Evolutionary conservation across 2,113 vertebrate species (phyloP), one percentile per base, ranked within the genome.

Genomic region (Motacilla alba): DNA sequence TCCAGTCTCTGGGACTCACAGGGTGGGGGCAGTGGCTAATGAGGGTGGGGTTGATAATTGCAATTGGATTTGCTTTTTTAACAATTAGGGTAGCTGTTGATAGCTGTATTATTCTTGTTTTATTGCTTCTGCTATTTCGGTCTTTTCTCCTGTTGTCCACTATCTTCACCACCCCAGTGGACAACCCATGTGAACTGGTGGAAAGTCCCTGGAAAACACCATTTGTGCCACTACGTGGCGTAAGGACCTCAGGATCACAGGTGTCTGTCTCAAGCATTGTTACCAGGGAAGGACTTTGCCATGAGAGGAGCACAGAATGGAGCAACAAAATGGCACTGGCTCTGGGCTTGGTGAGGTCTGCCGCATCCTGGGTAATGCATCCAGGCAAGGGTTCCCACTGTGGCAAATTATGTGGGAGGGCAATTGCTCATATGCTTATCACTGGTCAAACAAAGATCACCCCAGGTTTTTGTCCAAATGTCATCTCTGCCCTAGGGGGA

Each of bases 291-390:
- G 26, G 46, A 59, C 8, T 52, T 50, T 76, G 27, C 37, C 47
- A 19, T 10, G 14, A 33, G 12, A 21, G 73, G 37, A 68, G 22
- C 46, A 60, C 9, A 60, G 37, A 60, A 69, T 23, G 18, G 22
- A 60, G 37, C 53, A 52, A 68, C 9, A 52, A 30, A 52, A 68
- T 27, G 33, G 15, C 33, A 33, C 33, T 41, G 59, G 15, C 9
- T 75, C 30, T 0, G 0, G 22, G 33, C 33, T 69, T 33, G 22
- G 44, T 0, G 0, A 44, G 44, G 14, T 44, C 44, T 52, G 44
- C 27, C 33, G 28, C 6, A 19, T 23, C 31, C 62, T 44, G 62
- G 22, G 14, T 37, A 15, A 44, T 33, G 22, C 18, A 37, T 31
- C 33, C 37, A 31, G 27, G 9, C 21, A 39, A 63, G 28, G 11